phyloP scores from a whole-genome alignment of 2,797 vertebrate genomes.

The Periophthalmus magnuspinnatus region DNA sequence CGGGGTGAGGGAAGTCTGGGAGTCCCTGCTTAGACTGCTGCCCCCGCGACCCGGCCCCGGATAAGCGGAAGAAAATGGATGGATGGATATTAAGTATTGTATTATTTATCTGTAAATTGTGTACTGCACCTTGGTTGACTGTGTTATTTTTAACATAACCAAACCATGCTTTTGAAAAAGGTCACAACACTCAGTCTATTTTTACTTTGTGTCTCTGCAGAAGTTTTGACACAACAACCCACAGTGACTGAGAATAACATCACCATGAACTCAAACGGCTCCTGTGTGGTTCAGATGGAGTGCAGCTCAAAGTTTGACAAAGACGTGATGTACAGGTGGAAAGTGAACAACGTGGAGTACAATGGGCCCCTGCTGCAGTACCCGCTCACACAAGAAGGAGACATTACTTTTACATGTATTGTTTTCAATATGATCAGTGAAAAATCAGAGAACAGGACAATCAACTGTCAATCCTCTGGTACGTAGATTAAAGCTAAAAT shows the following conservation, averaged over 20 bases:
- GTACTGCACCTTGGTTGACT: not conserved
- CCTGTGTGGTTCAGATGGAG: slow-evolving; percentile 35
- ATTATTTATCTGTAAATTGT: too few relatives aligned
- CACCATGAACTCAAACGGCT: fast-evolving
- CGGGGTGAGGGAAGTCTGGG: too few relatives aligned
- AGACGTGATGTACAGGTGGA: slow-evolving; percentile 33
- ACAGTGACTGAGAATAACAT: fast-evolving
- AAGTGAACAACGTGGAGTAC: not conserved
- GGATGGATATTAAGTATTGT: too few relatives aligned
- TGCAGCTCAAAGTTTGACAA: slow-evolving; percentile 15
- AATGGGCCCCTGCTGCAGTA: slow-evolving; percentile 11
- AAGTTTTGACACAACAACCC: not conserved
- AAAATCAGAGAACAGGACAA: fast-evolving
- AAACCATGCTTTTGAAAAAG: too few relatives aligned
- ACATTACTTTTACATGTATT: slow-evolving; percentile 35
- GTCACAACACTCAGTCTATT: not conserved
- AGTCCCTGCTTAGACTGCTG: too few relatives aligned
- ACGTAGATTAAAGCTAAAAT: not conserved
- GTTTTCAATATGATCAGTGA: not conserved
- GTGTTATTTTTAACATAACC: not conserved
- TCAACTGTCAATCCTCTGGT: not conserved
- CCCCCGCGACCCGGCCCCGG: too few relatives aligned
- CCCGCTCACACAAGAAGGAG: not conserved
- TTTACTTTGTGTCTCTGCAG: slow-evolving; percentile 15
- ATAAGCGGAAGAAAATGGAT: too few relatives aligned